These are phyloP conservation scores for Caenorhabditis tropicalis DNA, from an alignment of 1,140 invertebrate species.

Conservation along the genomic window DNA sequence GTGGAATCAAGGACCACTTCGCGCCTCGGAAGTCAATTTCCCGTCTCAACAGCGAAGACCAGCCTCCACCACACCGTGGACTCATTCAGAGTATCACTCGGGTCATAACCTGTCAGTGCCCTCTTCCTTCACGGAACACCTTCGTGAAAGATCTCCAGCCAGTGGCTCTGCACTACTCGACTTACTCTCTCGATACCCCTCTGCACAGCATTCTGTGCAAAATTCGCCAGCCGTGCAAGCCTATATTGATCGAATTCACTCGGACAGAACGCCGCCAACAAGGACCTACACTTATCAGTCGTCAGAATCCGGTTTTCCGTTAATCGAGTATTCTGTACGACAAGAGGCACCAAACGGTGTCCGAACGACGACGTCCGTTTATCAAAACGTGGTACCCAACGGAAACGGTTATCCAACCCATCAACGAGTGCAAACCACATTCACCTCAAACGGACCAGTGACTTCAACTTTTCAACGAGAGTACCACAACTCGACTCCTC, in stretches of 20 bases:
- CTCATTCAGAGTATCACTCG: constrained; percentile 33
- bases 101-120: constrained; percentile 31
- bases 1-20: constrained; percentile 24
- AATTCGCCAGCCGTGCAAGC: constrained; percentile 27
- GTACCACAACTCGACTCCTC: constrained; percentile 12
- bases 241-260: constrained; percentile 1
- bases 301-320: not conserved
- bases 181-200: constrained; percentile 46
- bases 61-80: constrained; percentile 4
- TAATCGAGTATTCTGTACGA: constrained; percentile 9
- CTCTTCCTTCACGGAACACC: constrained; percentile 47
- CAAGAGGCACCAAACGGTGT: not conserved
- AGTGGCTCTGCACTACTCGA: constrained; percentile 52
- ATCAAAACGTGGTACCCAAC: constrained; percentile 2
- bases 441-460: constrained; percentile 25
- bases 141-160: constrained; percentile 49
- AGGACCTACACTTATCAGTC: not conserved
- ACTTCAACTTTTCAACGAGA: constrained; percentile 8
- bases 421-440: constrained; percentile 11
- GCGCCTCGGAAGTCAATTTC: not conserved
- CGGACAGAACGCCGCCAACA: not conserved
- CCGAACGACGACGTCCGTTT: not conserved
- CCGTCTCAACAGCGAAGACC: constrained; percentile 9
- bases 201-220: constrained; percentile 43
- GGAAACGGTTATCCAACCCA: constrained; percentile 19